Conservation (phyloP, 2,888 invertebrate species). For the Cheilosia vulpina region DNA sequence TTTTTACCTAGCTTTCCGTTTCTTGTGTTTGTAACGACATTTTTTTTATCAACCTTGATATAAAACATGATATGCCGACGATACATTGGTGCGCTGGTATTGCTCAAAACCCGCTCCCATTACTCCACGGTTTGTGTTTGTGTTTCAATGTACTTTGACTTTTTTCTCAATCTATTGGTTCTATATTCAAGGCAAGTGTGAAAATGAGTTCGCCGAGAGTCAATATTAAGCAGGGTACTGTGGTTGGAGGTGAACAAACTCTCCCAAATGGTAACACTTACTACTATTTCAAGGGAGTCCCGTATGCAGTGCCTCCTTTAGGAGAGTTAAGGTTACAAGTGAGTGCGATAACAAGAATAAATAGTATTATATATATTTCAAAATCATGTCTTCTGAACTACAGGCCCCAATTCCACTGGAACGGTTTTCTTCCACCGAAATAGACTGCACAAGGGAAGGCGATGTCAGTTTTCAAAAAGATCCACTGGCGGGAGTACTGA, state of each 20-base stretch:
- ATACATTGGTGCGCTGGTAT: background rate
- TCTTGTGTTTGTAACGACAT: background rate
- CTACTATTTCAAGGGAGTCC: slow-evolving; percentile 85
- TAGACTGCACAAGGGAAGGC: slow-evolving; percentile 81
- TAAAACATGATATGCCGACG: background rate
- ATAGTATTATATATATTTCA: background rate
- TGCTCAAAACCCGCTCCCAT: background rate
- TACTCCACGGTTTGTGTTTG: background rate
- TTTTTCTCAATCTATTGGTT: background rate
- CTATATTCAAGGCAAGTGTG: background rate
- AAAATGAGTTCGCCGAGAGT: slow-evolving; percentile 76
- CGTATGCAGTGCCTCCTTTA: slow-evolving; percentile 86
- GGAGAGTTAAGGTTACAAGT: slow-evolving; percentile 83
- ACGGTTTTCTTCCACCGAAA: slow-evolving; percentile 78
- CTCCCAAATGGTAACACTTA: slow-evolving; percentile 83
- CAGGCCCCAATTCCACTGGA: slow-evolving; percentile 81
- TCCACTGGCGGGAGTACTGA: slow-evolving; percentile 76
- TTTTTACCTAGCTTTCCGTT: background rate
- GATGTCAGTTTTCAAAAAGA: slow-evolving; percentile 80
- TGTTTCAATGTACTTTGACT: background rate
- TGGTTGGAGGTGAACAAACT: slow-evolving; percentile 83
- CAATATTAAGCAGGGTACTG: slow-evolving; percentile 83
- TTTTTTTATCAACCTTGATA: background rate
- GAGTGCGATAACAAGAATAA: slow-evolving; percentile 34
- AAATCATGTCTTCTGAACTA: background rate